Conservation (phyloP, 2,888 invertebrate genomes). For the Lasioglossum villosulum region DNA sequence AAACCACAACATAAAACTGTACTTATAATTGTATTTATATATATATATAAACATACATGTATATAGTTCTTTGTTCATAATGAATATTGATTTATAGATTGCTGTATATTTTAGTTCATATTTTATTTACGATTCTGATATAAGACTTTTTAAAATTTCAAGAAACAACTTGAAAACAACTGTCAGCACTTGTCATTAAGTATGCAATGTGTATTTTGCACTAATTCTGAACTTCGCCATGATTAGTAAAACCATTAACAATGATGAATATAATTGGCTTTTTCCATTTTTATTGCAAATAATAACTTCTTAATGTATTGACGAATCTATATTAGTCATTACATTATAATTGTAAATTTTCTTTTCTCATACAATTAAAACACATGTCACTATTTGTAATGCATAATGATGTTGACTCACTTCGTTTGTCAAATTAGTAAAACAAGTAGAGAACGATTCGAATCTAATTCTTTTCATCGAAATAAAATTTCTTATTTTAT, state of each 20-base stretch:
- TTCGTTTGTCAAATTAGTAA: background rate
- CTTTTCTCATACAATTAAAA: background rate
- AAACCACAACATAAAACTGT: constrained; percentile 20
- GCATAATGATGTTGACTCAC: background rate
- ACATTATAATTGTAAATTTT: background rate
- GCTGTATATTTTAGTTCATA: background rate
- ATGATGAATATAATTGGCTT: background rate
- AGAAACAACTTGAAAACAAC: background rate
- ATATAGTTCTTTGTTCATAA: background rate
- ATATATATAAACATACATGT: background rate
- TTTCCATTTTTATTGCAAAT: background rate
- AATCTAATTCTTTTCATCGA: background rate
- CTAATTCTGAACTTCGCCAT: background rate
- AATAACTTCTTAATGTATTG: background rate
- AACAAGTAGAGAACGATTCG: background rate
- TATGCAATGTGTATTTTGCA: background rate
- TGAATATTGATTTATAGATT: background rate
- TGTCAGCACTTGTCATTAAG: background rate
- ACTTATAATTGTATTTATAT: background rate
- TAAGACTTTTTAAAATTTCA: background rate
- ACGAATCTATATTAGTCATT: background rate
- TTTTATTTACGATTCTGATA: background rate
- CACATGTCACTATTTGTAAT: background rate
- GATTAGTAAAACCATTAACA: background rate
- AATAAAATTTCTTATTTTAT: background rate